phyloP scores from a whole-genome alignment of 1,140 invertebrate genomes.

The Mesaphorura yosii region DNA sequence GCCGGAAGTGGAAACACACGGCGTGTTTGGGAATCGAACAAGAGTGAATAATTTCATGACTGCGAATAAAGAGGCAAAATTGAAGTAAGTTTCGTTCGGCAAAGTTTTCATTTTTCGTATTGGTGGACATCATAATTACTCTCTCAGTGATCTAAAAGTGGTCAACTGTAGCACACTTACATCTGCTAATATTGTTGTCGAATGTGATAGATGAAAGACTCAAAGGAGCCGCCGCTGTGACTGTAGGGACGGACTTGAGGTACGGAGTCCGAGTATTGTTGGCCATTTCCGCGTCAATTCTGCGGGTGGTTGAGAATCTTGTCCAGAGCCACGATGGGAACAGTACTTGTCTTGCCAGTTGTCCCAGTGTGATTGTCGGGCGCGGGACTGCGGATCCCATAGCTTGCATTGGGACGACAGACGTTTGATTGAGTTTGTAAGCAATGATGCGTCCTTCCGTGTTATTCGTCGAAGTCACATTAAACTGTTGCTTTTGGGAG shows the following conservation, averaged over 20 bases:
- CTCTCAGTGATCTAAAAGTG: no score
- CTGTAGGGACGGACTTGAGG: no score
- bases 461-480: no score
- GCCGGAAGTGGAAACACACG: constrained; percentile 44
- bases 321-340: constrained; percentile 29
- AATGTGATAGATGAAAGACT: constrained; percentile 23
- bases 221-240: no score
- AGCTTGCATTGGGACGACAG: no score
- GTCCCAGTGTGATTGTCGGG: constrained; percentile 19
- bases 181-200: constrained; percentile 28
- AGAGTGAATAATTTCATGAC: constrained; percentile 58
- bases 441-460: not conserved
- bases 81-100: not conserved
- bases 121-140: no score
- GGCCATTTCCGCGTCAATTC: constrained; percentile 10
- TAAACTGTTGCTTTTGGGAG: no score
- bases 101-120: not conserved
- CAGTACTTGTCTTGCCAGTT: constrained; percentile 20
- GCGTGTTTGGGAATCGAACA: constrained; percentile 54
- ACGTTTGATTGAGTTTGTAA: not conserved
- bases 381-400: not conserved
- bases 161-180: no score
- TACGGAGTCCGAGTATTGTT: constrained; percentile 1
- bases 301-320: constrained; percentile 9
- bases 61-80: constrained; percentile 16